Evolutionary conservation across 2,113 vertebrate genomes (phyloP).

Genomic region (Halcyon senegalensis): DNA sequence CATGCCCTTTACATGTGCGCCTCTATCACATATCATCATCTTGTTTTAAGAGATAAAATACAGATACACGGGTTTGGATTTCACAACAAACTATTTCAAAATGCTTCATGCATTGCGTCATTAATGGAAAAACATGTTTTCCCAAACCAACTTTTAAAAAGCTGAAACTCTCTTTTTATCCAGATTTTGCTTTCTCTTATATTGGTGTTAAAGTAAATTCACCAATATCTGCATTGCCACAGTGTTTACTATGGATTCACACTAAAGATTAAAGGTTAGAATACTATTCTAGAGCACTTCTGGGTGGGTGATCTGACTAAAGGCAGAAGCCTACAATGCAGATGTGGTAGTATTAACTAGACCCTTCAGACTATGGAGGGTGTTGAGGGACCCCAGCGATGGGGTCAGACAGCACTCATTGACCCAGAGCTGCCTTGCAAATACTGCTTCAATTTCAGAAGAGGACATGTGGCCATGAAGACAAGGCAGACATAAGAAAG

Average conservation of each 20-base stretch:
- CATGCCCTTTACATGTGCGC: background rate
- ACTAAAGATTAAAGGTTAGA: background rate
- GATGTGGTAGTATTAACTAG: background rate
- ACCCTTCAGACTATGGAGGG: background rate
- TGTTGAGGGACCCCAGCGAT: background rate
- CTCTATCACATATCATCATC: background rate
- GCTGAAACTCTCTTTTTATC: background rate
- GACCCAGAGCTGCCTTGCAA: background rate
- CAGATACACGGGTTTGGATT: background rate
- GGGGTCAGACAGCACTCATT: background rate
- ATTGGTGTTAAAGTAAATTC: background rate
- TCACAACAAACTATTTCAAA: background rate
- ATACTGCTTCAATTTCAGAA: background rate
- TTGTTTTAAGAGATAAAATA: background rate
- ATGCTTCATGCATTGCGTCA: background rate
- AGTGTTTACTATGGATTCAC: background rate
- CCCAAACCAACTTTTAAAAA: background rate
- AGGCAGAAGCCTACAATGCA: background rate
- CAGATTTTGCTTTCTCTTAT: background rate
- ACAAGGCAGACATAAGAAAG: background rate
- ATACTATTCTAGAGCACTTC: background rate
- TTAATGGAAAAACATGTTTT: background rate
- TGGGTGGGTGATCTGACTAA: background rate
- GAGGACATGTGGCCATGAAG: background rate
- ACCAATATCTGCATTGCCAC: background rate